Evolutionary conservation across 2,888 invertebrate genomes (phyloP), one percentile per base, ranked within the genome.

Genomic region (Eilema depressum): DNA sequence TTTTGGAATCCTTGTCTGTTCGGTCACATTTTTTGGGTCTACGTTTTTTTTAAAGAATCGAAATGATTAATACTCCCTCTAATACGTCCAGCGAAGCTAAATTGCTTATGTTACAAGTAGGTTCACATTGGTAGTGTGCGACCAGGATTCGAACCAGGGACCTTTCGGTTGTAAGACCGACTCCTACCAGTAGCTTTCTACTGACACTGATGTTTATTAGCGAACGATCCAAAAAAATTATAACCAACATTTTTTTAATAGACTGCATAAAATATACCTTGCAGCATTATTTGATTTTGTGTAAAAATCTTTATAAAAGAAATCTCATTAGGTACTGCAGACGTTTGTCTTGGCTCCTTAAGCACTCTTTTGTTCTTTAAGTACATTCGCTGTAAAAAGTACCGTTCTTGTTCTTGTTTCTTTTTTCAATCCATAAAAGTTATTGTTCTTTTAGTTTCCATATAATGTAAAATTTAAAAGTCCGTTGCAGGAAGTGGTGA

Each of bases 301-400:
- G 20, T 5, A 37, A 41, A 66, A 60, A 20, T 14, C 37, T 20
- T 68, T 57, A 70, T 7, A 11, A 28, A 63, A 4, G 10, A 63
- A 70, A 68, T 73, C 73, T 79, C 57, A 69, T 73, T 74, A 33
- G 17, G 4, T 59, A 72, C 63, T 63, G 59, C 25, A 25, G 65
- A 60, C 56, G 62, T 41, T 62, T 76, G 72, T 73, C 70, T 67
- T 62, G 30, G 56, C 63, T 53, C 67, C 59, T 69, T 61, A 63
- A 62, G 63, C n/a, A 63, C 57, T 61, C 63, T 74, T 72, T 78
- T 73, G 66, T 71, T 28, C 65, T 68, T 69, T 66, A 47, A 71
- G 63, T 71, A 69, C 69, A 74, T 70, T 69, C 23, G 59, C 62
- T 68, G 62, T 57, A 61, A 56, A 74, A 30, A 64, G 68, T 37